Evolutionary conservation across 2,113 vertebrate species (phyloP).

Genomic region (Dasypus novemcinctus): DNA sequence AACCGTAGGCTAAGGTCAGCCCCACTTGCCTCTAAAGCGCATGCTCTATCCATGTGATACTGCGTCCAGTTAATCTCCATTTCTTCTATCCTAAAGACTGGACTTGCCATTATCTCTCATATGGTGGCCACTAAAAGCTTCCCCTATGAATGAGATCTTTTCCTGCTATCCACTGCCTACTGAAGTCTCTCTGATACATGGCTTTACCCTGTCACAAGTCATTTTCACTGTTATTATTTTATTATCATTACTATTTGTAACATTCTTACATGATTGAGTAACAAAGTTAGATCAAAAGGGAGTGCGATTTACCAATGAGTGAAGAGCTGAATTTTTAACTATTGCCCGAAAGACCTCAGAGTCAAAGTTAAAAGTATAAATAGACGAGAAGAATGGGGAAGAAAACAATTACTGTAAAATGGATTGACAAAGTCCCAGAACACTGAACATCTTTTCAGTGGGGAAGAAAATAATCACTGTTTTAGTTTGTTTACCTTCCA

Average conservation of each 20-base stretch:
- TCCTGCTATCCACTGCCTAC: neutral
- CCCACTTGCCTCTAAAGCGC: neutral
- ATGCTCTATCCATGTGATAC: neutral
- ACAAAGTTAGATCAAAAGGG: neutral
- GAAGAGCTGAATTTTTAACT: neutral
- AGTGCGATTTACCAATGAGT: neutral
- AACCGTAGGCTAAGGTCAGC: too few relatives aligned
- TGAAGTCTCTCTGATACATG: neutral
- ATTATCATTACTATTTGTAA: neutral
- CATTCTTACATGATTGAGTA: neutral
- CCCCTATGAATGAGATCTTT: neutral
- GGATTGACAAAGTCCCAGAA: neutral
- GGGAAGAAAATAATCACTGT: neutral
- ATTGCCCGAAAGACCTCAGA: neutral
- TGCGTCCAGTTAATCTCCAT: neutral
- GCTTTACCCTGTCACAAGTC: neutral
- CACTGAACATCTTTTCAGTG: neutral
- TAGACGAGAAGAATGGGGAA: neutral
- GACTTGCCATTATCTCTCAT: neutral
- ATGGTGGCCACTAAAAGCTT: neutral
- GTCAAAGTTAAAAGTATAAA: neutral
- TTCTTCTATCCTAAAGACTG: neutral
- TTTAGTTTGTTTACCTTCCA: conserved; percentile 52
- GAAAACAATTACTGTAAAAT: neutral
- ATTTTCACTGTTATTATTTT: neutral